Percentiles rank a stretch among this genome's conserved stretches.
Conservation (phyloP, 2,888 invertebrate species). For the Heliconius sara region DNA sequence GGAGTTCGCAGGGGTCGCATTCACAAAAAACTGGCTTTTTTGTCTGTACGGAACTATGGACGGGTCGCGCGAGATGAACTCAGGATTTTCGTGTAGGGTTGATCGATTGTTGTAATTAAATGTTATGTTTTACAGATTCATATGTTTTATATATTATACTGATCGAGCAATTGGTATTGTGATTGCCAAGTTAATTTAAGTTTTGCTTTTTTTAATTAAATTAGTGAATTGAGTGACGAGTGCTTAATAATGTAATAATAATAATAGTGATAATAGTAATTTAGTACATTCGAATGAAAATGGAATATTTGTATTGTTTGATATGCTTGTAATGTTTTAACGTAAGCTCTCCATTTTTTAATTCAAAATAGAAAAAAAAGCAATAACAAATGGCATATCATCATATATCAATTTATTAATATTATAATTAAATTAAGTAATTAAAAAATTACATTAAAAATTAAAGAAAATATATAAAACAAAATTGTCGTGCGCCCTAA, state of each 20-base stretch:
- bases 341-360: neutral
- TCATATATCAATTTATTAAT: neutral
- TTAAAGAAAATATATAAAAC: neutral
- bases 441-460: neutral
- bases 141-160: neutral
- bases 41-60: slow-evolving; percentile 13
- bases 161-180: too few relatives aligned
- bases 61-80: slow-evolving; percentile 33
- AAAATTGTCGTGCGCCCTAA: slow-evolving; percentile 30
- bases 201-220: too few relatives aligned
- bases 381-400: neutral
- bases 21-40: slow-evolving; percentile 41
- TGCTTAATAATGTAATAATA: too few relatives aligned
- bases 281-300: too few relatives aligned
- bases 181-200: too few relatives aligned
- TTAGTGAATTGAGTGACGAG: too few relatives aligned
- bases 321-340: neutral
- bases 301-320: neutral
- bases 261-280: too few relatives aligned
- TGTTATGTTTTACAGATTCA: neutral
- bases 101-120: neutral
- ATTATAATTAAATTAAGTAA: neutral
- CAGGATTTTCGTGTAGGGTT: slow-evolving; percentile 37
- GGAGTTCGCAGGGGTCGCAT: slow-evolving; percentile 28
- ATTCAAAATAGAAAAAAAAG: neutral